Evolutionary conservation across 2,113 vertebrate species (phyloP).

Genomic region (Himantopus leucocephalus): DNA sequence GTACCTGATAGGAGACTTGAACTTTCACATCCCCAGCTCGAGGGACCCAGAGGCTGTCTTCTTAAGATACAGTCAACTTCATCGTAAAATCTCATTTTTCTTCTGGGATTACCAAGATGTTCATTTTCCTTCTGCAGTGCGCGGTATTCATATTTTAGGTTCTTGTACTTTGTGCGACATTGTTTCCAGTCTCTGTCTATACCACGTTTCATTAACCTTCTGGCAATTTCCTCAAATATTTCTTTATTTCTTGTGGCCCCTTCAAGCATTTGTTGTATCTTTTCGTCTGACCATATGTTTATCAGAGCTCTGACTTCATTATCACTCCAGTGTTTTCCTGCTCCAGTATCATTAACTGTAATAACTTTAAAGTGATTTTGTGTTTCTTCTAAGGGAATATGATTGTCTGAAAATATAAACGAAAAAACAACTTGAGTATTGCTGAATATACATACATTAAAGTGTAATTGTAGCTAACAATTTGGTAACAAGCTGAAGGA

Average conservation of each 20-base stretch:
- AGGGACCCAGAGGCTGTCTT: conserved; percentile 34
- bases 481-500: neutral
- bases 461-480: neutral
- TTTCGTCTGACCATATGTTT: conserved; percentile 83
- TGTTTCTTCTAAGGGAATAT: conserved; percentile 52
- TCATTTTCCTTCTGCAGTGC: conserved; percentile 83
- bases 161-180: conserved; percentile 88
- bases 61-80: conserved; percentile 85
- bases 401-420: conserved; percentile 52
- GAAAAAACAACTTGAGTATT: neutral
- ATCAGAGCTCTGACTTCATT: conserved; percentile 84
- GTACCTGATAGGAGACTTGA: conserved; percentile 41
- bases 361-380: conserved; percentile 79
- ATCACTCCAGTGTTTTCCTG: conserved; percentile 85
- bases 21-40: conserved; percentile 32
- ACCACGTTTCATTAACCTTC: conserved; percentile 79
- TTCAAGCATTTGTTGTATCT: conserved; percentile 84
- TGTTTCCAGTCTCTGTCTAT: conserved; percentile 91
- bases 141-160: conserved; percentile 88
- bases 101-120: conserved; percentile 71
- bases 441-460: neutral
- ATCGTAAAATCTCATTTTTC: conserved; percentile 86
- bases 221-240: conserved; percentile 87
- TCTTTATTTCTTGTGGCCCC: conserved; percentile 87
- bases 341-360: conserved; percentile 78